A percentile compares a stretch with the other conserved stretches of the same genome.
phyloP scores from a whole-genome alignment of 2,113 vertebrate species.

The Psilopogon haemacephalus region DNA sequence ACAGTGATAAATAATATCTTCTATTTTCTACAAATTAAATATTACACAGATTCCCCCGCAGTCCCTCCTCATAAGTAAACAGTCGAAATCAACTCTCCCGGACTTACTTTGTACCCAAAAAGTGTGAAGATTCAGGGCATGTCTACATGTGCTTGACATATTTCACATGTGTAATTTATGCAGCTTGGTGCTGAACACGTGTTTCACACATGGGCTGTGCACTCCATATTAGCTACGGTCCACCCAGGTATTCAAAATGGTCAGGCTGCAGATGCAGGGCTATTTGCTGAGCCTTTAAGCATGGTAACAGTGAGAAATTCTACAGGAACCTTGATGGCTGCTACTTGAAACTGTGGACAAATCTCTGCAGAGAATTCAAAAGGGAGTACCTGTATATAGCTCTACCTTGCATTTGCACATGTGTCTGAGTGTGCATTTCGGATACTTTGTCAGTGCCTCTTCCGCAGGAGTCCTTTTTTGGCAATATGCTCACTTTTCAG shows the following conservation, averaged over 20 bases:
- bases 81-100: background rate
- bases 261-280: conserved; percentile 24
- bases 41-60: background rate
- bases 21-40: conserved; percentile 7
- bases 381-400: background rate
- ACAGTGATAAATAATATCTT: conserved; percentile 19
- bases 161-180: conserved; percentile 76
- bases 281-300: background rate
- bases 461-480: background rate
- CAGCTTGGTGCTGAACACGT: conserved; percentile 64
- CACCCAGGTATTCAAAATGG: conserved; percentile 17
- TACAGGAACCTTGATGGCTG: background rate
- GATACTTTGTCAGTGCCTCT: background rate
- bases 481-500: background rate
- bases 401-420: background rate
- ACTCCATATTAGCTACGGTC: conserved; percentile 68
- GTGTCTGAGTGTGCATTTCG: background rate
- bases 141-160: conserved; percentile 73
- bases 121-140: conserved; percentile 58
- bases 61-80: background rate
- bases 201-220: conserved; percentile 76
- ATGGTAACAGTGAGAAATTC: background rate
- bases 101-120: conserved; percentile 12
- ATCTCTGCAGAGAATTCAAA: background rate
- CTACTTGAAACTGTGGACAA: background rate